Conservation (phyloP, 2,888 invertebrate species). For the Heteropelma amictum region DNA sequence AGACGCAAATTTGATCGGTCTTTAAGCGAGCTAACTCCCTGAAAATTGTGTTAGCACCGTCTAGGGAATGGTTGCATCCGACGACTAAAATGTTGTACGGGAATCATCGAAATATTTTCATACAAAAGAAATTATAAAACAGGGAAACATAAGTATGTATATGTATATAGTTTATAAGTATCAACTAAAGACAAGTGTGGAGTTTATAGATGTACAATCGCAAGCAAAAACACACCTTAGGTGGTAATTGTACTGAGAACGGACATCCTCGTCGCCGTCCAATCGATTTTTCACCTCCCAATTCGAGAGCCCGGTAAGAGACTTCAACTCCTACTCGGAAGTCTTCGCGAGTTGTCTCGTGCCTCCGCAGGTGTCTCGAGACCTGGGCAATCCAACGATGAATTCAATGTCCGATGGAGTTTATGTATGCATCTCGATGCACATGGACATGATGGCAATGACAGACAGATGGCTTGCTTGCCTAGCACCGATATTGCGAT, state of each 20-base stretch:
- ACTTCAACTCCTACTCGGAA: conserved; percentile 19
- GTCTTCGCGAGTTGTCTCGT: conserved; percentile 40
- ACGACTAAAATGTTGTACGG: conserved; percentile 46
- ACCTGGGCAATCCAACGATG: conserved; percentile 42
- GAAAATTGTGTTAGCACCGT: conserved; percentile 39
- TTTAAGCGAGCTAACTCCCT: conserved; percentile 40
- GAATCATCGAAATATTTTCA: conserved; percentile 24
- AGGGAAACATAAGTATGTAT: too few relatives aligned
- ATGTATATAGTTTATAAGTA: too few relatives aligned
- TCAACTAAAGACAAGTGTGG: too few relatives aligned
- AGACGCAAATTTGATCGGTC: conserved; percentile 36
- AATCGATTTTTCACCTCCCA: conserved; percentile 47
- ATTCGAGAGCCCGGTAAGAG: conserved; percentile 30
- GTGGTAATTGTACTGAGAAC: conserved; percentile 8
- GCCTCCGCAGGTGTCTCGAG: conserved; percentile 49
- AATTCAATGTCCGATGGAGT: conserved; percentile 38
- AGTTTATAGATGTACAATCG: background rate
- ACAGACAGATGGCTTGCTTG: background rate
- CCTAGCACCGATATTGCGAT: too few relatives aligned
- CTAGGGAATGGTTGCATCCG: conserved; percentile 47
- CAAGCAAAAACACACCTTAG: background rate
- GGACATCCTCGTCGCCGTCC: conserved; percentile 25
- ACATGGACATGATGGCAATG: background rate
- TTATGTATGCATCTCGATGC: conserved; percentile 6
- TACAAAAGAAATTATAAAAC: too few relatives aligned